phyloP scores from a whole-genome alignment of 1,140 invertebrate species.

The Tetranychus urticae region DNA sequence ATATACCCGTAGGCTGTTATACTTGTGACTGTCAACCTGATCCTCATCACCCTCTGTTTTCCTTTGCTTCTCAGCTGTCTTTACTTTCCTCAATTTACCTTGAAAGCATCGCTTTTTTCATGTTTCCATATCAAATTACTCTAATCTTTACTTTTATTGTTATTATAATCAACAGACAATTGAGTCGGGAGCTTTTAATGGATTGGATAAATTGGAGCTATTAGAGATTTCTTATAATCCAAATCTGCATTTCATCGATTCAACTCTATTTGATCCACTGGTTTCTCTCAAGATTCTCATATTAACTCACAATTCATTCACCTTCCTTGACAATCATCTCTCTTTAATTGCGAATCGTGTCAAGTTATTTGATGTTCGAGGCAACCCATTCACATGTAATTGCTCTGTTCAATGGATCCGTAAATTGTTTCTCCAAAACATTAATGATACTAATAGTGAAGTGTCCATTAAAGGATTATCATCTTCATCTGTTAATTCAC shows the following conservation, averaged over 20 bases:
- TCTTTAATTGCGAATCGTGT: not conserved
- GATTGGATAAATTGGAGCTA: not conserved
- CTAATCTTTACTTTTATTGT: not conserved
- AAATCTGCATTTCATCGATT: not conserved
- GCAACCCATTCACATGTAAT: constrained; percentile 1
- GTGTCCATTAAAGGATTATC: not conserved
- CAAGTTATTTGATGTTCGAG: not conserved
- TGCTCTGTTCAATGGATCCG: not conserved
- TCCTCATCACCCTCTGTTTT: too few relatives aligned
- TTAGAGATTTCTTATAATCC: not conserved
- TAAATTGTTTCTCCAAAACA: not conserved
- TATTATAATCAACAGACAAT: not conserved
- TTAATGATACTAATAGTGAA: not conserved
- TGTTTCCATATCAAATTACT: too few relatives aligned
- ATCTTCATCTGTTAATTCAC: not conserved
- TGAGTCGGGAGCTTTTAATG: not conserved
- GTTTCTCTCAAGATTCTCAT: not conserved
- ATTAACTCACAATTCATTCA: not conserved
- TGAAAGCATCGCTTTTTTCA: too few relatives aligned
- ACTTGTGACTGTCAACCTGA: too few relatives aligned
- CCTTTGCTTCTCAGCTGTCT: too few relatives aligned
- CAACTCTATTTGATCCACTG: not conserved
- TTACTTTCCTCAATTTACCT: too few relatives aligned
- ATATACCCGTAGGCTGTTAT: too few relatives aligned
- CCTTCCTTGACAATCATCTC: not conserved